These are phyloP conservation scores for Mionectes macconnelli DNA, from an alignment of 2,113 vertebrate genomes.

Conservation along the genomic window DNA sequence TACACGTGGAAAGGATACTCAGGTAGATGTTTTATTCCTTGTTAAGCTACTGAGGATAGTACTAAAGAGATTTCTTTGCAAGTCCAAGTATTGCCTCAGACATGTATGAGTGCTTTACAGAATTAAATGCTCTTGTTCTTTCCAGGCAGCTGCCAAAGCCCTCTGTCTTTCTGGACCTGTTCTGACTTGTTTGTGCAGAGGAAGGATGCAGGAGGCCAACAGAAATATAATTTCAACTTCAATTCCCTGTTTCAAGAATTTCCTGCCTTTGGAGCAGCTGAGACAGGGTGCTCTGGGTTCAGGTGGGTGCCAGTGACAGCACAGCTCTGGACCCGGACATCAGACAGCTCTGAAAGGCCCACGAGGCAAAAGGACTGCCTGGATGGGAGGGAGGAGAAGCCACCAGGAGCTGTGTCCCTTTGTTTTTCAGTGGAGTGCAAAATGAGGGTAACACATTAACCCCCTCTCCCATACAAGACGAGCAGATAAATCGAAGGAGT, in stretches of 20 bases:
- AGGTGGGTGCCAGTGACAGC: accelerated
- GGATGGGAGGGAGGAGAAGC: not conserved
- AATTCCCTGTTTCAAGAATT: not conserved
- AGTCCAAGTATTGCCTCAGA: not conserved
- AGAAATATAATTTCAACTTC: not conserved
- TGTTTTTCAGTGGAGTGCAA: not conserved
- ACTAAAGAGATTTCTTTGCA: not conserved
- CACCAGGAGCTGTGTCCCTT: not conserved
- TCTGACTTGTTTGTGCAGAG: not conserved
- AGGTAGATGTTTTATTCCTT: not conserved
- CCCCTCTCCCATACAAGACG: not conserved
- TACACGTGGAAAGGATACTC: accelerated
- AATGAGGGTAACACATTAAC: not conserved
- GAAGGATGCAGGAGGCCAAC: not conserved
- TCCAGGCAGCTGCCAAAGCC: not conserved
- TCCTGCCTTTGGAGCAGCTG: not conserved
- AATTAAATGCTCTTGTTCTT: not conserved
- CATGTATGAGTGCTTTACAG: not conserved
- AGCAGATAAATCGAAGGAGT: not conserved
- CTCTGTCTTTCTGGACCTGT: not conserved
- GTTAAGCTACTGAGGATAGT: not conserved
- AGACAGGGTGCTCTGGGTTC: not conserved
- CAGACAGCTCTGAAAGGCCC: not conserved
- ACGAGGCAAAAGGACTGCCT: not conserved
- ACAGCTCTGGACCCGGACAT: not conserved